These are phyloP conservation scores for Plemyria rubiginata DNA, from an alignment of 2,888 invertebrate genomes.

Conservation along the genomic window DNA sequence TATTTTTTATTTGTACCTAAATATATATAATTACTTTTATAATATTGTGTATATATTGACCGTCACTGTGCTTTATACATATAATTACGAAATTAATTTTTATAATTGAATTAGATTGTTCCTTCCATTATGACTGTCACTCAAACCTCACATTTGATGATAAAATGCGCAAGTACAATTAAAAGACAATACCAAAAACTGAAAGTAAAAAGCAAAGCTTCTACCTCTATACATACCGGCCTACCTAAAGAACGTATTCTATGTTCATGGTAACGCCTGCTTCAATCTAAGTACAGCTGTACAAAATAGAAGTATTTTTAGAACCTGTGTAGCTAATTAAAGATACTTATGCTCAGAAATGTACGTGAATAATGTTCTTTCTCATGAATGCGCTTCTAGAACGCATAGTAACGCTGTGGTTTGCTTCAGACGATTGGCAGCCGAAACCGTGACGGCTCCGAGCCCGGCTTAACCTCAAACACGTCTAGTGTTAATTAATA, in stretches of 20 bases:
- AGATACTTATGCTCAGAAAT: background rate
- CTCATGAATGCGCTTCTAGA: conserved; percentile 34
- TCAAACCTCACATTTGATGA: no score
- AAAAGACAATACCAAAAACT: no score
- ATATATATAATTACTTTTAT: no score
- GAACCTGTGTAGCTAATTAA: background rate
- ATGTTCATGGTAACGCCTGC: background rate
- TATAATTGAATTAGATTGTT: no score
- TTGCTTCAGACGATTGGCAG: conserved; percentile 65
- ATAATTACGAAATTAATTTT: no score
- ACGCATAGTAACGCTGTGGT: conserved; percentile 46
- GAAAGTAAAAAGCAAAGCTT: no score
- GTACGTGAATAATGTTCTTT: background rate
- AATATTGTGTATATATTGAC: no score
- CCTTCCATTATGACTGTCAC: no score
- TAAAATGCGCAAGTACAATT: no score
- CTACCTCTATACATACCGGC: no score
- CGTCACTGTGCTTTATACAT: no score
- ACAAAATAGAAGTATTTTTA: background rate
- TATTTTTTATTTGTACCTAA: no score
- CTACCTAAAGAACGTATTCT: background rate
- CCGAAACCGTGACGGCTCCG: conserved; percentile 52
- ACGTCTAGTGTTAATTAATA: conserved; percentile 70
- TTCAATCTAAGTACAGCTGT: background rate
- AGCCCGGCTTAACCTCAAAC: conserved; percentile 44